Evolutionary conservation across 2,113 vertebrate genomes (phyloP), one percentile per base, ranked within the genome.

Genomic region (Guaruba guarouba): DNA sequence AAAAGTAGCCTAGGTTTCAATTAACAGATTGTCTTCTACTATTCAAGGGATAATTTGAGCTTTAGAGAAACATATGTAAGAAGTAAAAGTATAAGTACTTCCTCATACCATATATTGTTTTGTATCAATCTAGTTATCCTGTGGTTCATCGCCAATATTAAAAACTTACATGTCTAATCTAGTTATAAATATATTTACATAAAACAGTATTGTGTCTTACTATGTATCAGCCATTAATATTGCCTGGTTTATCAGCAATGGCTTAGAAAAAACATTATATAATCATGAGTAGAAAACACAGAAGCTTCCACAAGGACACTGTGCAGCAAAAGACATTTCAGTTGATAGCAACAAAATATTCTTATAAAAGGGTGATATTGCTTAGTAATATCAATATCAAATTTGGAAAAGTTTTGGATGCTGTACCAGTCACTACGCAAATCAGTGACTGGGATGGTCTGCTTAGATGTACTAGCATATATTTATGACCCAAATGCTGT

Each of bases 21-120:
- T 98, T 97, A 98, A 97, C 96, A 98, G 95, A 97, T 95, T 97
- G 96, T 93, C 88, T 97, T 97, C 96, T 80, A 95, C 95, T 96
- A 95, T 88, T 96, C 97, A 97, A 95, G 61, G 93, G 94, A 97
- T 97, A 98, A 98, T 97, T 95, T 97, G 91, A 97, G 98, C 95
- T 96, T 98, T 94, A 97, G 76, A 78, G 88, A 98, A 97, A 98
- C 91, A 95, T 7, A 13, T 93, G 81, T 95, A 94, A 87, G 92
- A 96, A 97, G 86, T 91, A 95, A 97, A 97, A 97, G 92, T 63
- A 23, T 74, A 94, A 97, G 82, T 74, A 88, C 94, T 96, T 96
- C 95, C 95, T 96, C 88, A 80, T 59, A 86, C 73, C 33, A 37
- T 67, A 74, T 82, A 90, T 86, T 78, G 66, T 74, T 96, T 87